Evolutionary conservation across 2,797 vertebrate species (phyloP), one percentile per base, ranked within the genome.

Genomic region (Naso thynnoides): DNA sequence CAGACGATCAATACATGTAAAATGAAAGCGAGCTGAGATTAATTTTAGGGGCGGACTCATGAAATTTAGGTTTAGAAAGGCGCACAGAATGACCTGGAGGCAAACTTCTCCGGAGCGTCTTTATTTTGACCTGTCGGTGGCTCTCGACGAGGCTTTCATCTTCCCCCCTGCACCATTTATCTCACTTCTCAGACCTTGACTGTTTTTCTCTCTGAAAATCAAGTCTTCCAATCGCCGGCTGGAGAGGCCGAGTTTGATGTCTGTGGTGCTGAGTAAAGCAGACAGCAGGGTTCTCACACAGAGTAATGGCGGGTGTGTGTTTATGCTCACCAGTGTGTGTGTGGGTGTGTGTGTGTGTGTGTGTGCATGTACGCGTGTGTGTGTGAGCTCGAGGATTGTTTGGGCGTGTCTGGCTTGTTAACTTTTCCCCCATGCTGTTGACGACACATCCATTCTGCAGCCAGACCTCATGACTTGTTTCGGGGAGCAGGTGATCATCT

Each of bases 111-210:
- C 2, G 27, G 33, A 73, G 70, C 61, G 16, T 90, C 82, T 88
- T 80, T 70, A 88, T 89, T 88, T 86, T 76, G 75, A 82, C 81
- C 81, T 31, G 39, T 66, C 36, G 49, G 75, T 81, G 78, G 74
- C 63, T 83, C 72, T 83, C 79, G 63, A 70, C 27, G 26, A 65
- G 65, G 79, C 90, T 89, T 88, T 90, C 86, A 89, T 91, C 81
- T 86, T 85, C 74, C 70, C 62, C 61, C 29, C 73, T 77, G 74
- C 76, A 55, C 80, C 89, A 89, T 91, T 92, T 86, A 91, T 92
- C 88, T 92, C 89, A 84, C 83, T 91, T 83, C 76, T 84, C 82
- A 85, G 81, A 85, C 85, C 81, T 86, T 84, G 78, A 82, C 86
- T 83, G 78, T 82, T 90, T 82, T 80, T 84, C 80, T 84, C 78